A percentile compares a stretch with the other conserved stretches of the same genome.
Evolutionary conservation across 2,797 vertebrate species (phyloP).

Genomic region (Falco rusticolus): DNA sequence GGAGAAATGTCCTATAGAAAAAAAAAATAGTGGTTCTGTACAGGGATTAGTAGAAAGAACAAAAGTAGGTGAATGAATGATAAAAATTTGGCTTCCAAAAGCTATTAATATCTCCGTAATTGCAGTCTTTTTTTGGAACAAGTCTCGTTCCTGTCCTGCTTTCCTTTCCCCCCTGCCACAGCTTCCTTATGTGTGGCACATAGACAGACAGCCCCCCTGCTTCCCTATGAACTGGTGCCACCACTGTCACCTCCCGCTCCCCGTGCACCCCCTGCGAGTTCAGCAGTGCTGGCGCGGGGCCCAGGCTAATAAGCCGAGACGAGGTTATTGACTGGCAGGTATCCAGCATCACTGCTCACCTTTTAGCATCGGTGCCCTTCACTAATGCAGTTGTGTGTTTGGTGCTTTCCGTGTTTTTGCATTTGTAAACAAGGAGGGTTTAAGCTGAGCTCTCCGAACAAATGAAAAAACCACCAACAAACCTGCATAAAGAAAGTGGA

Average conservation of each 20-base stretch:
- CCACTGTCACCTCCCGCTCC: neutral
- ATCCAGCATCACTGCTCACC: neutral
- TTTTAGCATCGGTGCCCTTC: neutral
- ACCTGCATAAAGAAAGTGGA: neutral
- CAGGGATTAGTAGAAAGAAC: neutral
- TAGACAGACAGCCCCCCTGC: neutral
- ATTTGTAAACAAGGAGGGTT: neutral
- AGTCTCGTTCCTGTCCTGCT: neutral
- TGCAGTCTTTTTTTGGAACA: constrained; percentile 20
- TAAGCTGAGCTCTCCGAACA: neutral
- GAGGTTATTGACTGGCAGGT: neutral
- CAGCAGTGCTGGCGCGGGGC: neutral
- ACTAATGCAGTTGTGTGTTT: neutral
- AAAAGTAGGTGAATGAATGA: constrained; percentile 36
- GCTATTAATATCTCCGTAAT: constrained; percentile 29
- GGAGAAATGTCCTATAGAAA: neutral
- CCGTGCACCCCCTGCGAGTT: neutral
- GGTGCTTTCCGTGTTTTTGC: neutral
- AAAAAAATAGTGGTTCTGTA: neutral
- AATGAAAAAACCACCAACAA: neutral
- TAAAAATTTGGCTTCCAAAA: constrained; percentile 5
- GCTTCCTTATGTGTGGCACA: neutral
- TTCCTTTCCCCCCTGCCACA: neutral
- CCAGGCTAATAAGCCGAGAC: neutral
- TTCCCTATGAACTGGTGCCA: neutral